A percentile compares a stretch with the other conserved stretches of the same genome.
Evolutionary conservation across 2,797 vertebrate genomes (phyloP).

Genomic region (Acanthopagrus latus): DNA sequence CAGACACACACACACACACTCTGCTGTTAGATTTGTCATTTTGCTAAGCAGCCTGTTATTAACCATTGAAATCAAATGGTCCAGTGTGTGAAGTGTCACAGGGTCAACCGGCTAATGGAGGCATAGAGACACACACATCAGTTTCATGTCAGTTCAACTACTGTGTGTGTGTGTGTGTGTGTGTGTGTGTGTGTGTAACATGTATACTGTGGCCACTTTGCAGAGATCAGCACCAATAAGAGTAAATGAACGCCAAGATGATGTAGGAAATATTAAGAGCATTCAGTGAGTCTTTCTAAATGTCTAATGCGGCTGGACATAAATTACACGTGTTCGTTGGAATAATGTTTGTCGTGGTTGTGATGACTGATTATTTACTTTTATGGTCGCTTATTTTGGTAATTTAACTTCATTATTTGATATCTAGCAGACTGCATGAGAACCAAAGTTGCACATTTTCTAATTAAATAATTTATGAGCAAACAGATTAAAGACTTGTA

Average conservation of each 20-base stretch:
- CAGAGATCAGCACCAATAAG: background rate
- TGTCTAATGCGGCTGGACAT: background rate
- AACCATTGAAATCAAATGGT: conserved; percentile 52
- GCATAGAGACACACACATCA: conserved; percentile 32
- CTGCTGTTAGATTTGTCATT: conserved; percentile 51
- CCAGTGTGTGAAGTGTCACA: conserved; percentile 20
- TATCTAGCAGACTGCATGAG: too few species aligned
- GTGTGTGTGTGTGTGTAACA: background rate
- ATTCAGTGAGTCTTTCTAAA: background rate
- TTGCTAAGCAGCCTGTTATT: conserved; percentile 62
- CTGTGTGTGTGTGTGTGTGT: background rate
- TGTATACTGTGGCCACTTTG: background rate
- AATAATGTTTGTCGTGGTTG: background rate
- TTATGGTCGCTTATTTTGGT: too few species aligned
- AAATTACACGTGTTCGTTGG: too few species aligned
- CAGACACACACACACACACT: conserved; percentile 1
- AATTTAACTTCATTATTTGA: too few species aligned
- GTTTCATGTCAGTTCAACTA: background rate
- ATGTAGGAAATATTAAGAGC: background rate
- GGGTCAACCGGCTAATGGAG: conserved; percentile 30
- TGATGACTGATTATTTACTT: too few species aligned
- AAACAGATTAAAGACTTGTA: too few species aligned
- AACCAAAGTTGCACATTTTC: too few species aligned
- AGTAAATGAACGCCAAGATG: too few species aligned
- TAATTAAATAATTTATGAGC: too few species aligned